phyloP scores from a whole-genome alignment of 2,113 vertebrate genomes.

The Hepsetus odoe region DNA sequence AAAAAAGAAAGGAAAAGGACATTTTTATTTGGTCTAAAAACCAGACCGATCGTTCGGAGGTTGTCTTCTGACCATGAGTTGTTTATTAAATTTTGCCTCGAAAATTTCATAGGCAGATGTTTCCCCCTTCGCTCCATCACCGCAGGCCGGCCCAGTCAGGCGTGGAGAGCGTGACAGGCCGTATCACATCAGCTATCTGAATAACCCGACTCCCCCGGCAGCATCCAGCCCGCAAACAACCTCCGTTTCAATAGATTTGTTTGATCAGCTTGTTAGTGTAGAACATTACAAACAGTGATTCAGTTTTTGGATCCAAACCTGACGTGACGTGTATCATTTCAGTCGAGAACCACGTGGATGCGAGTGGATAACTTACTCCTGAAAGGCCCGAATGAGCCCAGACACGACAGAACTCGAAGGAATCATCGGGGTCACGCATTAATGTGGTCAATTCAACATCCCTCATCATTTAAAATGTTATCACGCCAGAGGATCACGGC shows the following conservation, averaged over 20 bases:
- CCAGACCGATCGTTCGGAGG: not conserved
- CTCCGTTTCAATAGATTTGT: constrained; percentile 12
- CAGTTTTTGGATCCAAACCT: not conserved
- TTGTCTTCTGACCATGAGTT: not conserved
- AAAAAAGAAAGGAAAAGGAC: too few species aligned
- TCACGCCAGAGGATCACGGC: too few species aligned
- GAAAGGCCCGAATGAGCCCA: too few species aligned
- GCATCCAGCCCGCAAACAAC: constrained; percentile 8
- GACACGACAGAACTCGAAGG: too few species aligned
- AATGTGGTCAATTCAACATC: too few species aligned
- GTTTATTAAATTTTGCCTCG: constrained; percentile 13
- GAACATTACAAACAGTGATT: not conserved
- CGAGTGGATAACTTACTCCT: too few species aligned
- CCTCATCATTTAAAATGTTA: too few species aligned
- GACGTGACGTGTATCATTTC: constrained; percentile 17
- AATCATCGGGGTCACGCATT: too few species aligned
- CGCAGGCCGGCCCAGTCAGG: not conserved
- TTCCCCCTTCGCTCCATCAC: not conserved
- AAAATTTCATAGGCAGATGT: not conserved
- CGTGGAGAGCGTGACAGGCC: constrained; percentile 5
- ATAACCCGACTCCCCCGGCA: not conserved
- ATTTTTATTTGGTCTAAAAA: too few species aligned
- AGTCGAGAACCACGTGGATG: not conserved
- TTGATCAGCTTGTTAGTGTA: constrained; percentile 22
- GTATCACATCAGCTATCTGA: not conserved